phyloP scores from a whole-genome alignment of 2,888 invertebrate genomes.

The Reticulitermes lucifugus region DNA sequence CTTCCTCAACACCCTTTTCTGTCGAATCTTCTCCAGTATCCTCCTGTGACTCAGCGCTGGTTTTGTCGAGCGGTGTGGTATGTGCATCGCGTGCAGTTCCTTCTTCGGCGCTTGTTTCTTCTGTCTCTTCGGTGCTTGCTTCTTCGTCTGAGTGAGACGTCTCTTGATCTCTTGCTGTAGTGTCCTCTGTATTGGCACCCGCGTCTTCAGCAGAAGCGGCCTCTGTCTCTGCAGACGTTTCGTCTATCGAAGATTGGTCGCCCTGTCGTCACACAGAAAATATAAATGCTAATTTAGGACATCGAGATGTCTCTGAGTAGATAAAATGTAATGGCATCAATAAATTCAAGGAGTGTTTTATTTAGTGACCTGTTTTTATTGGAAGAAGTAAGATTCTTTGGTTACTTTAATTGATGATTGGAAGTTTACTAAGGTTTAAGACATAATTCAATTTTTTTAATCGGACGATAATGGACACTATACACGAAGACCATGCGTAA shows the following conservation, averaged over 20 bases:
- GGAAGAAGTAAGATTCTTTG: too few species aligned
- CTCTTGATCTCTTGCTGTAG: constrained; percentile 8
- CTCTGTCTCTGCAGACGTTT: constrained; percentile 11
- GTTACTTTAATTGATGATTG: too few species aligned
- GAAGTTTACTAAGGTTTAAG: too few species aligned
- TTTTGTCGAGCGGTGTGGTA: constrained; percentile 4
- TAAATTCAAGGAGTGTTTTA: too few species aligned
- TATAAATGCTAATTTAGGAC: too few species aligned
- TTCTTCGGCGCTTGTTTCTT: constrained; percentile 38
- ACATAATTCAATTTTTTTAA: too few species aligned
- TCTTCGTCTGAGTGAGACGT: neutral
- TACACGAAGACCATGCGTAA: too few species aligned
- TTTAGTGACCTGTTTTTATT: too few species aligned
- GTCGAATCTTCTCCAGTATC: neutral
- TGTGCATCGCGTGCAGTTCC: constrained; percentile 48
- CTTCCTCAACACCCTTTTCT: constrained; percentile 43
- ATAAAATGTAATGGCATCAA: too few species aligned
- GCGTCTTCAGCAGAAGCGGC: neutral
- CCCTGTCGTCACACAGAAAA: neutral
- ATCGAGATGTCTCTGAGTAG: too few species aligned
- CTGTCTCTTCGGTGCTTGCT: neutral
- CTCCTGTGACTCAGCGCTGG: neutral
- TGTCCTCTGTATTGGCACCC: constrained; percentile 28
- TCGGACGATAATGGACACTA: too few species aligned
- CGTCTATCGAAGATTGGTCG: constrained; percentile 3